These are phyloP conservation scores for Sebastes cheni DNA, from an alignment of 2,797 vertebrate species.

Conservation along the genomic window DNA sequence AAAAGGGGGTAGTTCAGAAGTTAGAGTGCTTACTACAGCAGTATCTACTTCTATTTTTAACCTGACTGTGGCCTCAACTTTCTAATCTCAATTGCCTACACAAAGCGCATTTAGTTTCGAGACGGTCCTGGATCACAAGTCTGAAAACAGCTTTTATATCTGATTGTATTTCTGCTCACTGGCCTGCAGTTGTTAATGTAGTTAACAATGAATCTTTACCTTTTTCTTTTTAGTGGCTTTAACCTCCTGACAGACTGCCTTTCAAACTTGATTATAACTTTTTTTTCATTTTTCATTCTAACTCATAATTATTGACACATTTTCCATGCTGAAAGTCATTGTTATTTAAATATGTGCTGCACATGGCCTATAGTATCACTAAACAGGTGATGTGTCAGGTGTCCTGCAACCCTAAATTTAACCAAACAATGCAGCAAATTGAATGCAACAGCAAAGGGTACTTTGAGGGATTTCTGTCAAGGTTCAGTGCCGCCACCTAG, in stretches of 20 bases:
- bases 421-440: background rate
- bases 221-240: background rate
- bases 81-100: constrained; percentile 51
- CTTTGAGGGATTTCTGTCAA: background rate
- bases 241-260: background rate
- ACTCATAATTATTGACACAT: background rate
- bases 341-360: background rate
- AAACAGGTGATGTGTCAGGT: background rate
- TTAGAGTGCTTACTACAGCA: constrained; percentile 69
- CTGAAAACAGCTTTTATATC: background rate
- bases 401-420: background rate
- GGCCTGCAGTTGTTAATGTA: background rate
- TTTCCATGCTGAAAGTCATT: background rate
- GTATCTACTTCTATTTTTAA: constrained; percentile 76
- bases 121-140: background rate
- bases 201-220: background rate
- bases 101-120: constrained; percentile 7
- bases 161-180: background rate
- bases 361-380: background rate
- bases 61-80: constrained; percentile 37
- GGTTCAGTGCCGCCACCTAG: constrained; percentile 13
- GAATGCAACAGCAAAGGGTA: background rate
- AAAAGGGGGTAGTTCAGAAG: constrained; percentile 66
- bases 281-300: background rate
- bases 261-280: background rate